phyloP scores from a whole-genome alignment of 1,140 invertebrate genomes.

The Neuroterus valhalla region DNA sequence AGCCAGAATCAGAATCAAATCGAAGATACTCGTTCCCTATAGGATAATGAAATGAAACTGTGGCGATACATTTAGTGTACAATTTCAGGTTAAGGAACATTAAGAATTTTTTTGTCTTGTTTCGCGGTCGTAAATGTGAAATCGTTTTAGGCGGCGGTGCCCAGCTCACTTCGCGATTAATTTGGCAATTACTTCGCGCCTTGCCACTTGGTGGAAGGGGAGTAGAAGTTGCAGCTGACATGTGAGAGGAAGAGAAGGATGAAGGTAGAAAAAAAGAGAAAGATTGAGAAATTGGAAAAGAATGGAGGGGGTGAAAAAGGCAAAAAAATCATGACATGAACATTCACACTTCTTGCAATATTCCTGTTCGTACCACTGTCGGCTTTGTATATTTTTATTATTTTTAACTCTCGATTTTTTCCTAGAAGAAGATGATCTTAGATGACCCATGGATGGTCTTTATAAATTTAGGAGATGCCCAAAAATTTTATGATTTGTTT shows the following conservation, averaged over 20 bases:
- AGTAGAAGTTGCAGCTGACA: slow-evolving; percentile 7
- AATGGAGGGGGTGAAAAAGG: slow-evolving; percentile 33
- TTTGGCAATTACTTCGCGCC: slow-evolving; percentile 46
- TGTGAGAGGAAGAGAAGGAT: neutral
- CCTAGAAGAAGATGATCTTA: neutral
- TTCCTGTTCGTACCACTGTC: slow-evolving; percentile 37
- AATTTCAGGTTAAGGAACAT: slow-evolving; percentile 16
- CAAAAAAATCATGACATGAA: slow-evolving; percentile 39
- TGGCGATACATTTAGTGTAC: slow-evolving; percentile 11
- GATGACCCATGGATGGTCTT: too few species aligned
- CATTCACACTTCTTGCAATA: slow-evolving; percentile 42
- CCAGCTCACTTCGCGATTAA: slow-evolving; percentile 38
- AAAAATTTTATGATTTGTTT: too few species aligned
- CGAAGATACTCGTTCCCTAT: neutral
- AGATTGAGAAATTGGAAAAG: slow-evolving; percentile 13
- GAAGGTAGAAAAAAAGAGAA: neutral
- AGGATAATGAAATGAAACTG: neutral
- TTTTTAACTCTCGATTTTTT: neutral
- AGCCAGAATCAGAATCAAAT: neutral
- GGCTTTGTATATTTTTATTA: slow-evolving; percentile 36
- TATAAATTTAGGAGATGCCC: too few species aligned
- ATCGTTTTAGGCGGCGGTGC: slow-evolving; percentile 26
- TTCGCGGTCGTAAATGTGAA: slow-evolving; percentile 21
- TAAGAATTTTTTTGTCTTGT: slow-evolving; percentile 9
- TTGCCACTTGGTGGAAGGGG: slow-evolving; percentile 14